These are phyloP conservation scores for Echeneis naucrates DNA, from an alignment of 2,797 vertebrate species.

Conservation along the genomic window DNA sequence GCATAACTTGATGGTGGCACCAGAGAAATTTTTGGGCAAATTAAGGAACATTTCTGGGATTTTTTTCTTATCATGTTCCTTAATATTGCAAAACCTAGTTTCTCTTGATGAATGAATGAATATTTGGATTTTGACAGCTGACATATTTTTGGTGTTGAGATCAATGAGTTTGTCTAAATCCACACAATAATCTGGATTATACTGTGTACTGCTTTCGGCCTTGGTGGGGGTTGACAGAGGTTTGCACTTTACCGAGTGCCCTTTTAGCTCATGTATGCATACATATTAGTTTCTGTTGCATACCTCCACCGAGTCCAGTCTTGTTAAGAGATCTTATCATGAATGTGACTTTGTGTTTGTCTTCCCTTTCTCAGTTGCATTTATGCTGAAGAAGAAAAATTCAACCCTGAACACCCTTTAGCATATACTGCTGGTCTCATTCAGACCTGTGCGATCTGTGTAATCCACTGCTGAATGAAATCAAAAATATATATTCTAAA, in stretches of 20 bases:
- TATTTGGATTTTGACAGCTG: too few species aligned
- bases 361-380: neutral
- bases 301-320: slow-evolving; percentile 21
- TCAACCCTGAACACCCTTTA: neutral
- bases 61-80: too few species aligned
- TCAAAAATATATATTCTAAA: neutral
- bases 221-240: neutral
- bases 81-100: too few species aligned
- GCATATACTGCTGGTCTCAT: neutral
- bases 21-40: too few species aligned
- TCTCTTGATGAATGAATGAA: too few species aligned
- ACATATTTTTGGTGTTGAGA: too few species aligned
- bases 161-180: neutral
- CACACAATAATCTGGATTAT: neutral
- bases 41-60: too few species aligned
- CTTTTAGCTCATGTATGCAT: neutral
- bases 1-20: too few species aligned
- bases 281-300: slow-evolving; percentile 1
- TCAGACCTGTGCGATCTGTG: too few species aligned
- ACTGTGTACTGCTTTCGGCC: too few species aligned
- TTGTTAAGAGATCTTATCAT: slow-evolving; percentile 21
- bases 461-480: neutral
- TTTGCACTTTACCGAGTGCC: neutral
- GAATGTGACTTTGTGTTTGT: neutral
- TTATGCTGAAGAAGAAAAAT: neutral